These are phyloP conservation scores for Catharus fuscescens DNA, from an alignment of 2,113 vertebrate species.

Conservation along the genomic window DNA sequence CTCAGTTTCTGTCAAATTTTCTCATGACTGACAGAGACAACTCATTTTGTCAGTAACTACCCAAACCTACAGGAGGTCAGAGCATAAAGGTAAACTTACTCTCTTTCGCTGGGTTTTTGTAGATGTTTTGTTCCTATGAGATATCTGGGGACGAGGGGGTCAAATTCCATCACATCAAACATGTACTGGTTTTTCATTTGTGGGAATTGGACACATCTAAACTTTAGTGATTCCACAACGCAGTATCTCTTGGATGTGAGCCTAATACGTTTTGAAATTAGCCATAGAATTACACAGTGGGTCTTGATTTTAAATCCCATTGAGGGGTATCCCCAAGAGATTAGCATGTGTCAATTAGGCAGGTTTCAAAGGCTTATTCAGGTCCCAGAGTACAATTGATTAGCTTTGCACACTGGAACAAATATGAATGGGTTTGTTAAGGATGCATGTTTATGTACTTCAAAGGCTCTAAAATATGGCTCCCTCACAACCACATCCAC, in stretches of 20 bases:
- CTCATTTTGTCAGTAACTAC: not conserved
- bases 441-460: not conserved
- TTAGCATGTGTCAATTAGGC: fast-evolving
- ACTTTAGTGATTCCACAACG: not conserved
- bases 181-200: not conserved
- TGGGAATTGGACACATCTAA: not conserved
- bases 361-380: not conserved
- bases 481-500: not conserved
- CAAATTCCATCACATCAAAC: not conserved
- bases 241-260: not conserved
- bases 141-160: not conserved
- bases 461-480: not conserved
- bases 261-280: not conserved
- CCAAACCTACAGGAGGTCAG: not conserved
- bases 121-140: not conserved
- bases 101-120: not conserved
- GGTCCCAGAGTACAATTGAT: not conserved
- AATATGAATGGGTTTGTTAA: not conserved
- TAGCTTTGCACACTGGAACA: not conserved
- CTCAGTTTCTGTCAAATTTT: not conserved
- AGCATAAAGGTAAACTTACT: not conserved
- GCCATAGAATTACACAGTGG: not conserved
- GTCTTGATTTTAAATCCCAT: not conserved
- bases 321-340: not conserved
- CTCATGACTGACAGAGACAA: not conserved